Evolutionary conservation across 2,113 vertebrate species (phyloP), one percentile per base, ranked within the genome.

Genomic region (Lota lota): DNA sequence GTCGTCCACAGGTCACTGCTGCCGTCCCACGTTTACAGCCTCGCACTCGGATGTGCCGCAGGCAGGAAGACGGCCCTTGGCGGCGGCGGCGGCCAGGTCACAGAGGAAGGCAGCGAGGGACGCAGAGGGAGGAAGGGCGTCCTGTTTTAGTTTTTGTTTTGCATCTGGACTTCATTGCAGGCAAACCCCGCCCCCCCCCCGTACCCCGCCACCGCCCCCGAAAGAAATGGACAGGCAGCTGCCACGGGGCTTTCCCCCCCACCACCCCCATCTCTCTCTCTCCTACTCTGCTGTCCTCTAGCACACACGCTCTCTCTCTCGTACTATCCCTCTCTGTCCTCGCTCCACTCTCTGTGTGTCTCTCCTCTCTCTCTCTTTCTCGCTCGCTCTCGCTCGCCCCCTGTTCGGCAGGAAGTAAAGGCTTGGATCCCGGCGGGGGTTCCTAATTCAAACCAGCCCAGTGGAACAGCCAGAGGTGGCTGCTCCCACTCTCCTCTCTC

Each of bases 401-500:
- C 75, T 69, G 83, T 78, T 74, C 75, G 70, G 87, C 89, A 91
- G 93, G 90, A 93, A 91, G 89, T 89, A 82, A 89, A 90, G 84
- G 80, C 90, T 89, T 90, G 86, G 87, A 87, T 91, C 87, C 89
- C 88, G 84, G 88, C 82, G 87, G 91, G 90, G 87, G 89, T 87
- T 88, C 87, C 81, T 93, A 94, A 94, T 93, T 92, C 89, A 91
- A 92, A 93, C 88, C 92, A 93, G 92, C 88, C 81, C 83, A 82
- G 85, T 88, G 83, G 84, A 92, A 89, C 79, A 89, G 89, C 88
- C 87, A 89, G 84, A 82, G 86, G 89, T 89, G 85, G 87, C 83
- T 69, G 69, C 74, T 87, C 75, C 82, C 79, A 63, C 67, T 21
- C 78, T 21, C 75, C 72, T 76, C 80, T 65, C 63, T 70, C 18